Evolutionary conservation across 1,140 invertebrate genomes (phyloP), one percentile per base, ranked within the genome.

Genomic region (Zeugodacus cucurbitae): DNA sequence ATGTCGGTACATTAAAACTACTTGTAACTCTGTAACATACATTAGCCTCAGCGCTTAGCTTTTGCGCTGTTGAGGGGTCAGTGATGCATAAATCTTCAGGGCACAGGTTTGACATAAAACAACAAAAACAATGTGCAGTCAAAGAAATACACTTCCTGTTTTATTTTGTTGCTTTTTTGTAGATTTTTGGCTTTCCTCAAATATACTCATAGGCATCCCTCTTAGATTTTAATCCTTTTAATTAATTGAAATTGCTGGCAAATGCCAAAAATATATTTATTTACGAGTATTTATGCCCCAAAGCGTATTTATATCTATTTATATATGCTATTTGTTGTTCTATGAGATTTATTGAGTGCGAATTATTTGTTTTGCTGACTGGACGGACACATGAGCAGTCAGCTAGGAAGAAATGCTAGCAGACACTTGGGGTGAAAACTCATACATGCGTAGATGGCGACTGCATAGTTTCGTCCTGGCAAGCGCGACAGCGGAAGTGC

Each of bases 191-290:
- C 6, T 74, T 74, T 74, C 34, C 34, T 20, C 64, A n/a, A 4
- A 32, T n/a, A 29, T 17, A 17, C 41, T 26, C 44, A 7, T 17
- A 82, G 41, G 44, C n/a, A 14, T 86, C 57, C 85, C 22, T 59
- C 32, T 37, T 29, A 57, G 85, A 86, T 86, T 86, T 86, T 86
- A 86, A 86, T 86, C 85, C 85, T 86, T 86, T 86, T 86, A 86
- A 86, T 86, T 86, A 86, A 86, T 86, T 86, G 57, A 86, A 86
- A 86, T 86, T 86, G 85, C 85, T 86, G 85, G 57, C 85, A 86
- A 58, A 86, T 86, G 48, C 48, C 57, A 86, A 86, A 86, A 86
- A 41, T 86, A 86, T 86, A 82, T 82, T 82, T 82, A 82, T 82
- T 82, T 82, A 82, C 74, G 74, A 82, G 41, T 82, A 82, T 82